Evolutionary conservation across 2,113 vertebrate genomes (phyloP).

Genomic region (Oreochromis spilurus): DNA sequence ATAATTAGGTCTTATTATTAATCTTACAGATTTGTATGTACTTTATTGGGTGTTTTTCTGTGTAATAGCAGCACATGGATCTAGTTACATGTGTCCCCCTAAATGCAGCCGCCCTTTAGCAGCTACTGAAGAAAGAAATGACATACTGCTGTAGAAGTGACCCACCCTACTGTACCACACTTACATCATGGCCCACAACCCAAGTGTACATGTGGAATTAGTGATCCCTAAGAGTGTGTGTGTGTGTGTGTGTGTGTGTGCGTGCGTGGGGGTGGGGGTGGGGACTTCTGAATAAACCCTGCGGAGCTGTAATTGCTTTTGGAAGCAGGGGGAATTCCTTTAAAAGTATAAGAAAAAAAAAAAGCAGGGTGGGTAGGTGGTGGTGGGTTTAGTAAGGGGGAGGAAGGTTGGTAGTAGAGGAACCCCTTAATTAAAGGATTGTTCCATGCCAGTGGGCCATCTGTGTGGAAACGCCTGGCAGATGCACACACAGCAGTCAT

Average conservation of each 20-base stretch:
- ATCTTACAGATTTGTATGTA: not conserved
- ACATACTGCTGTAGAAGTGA: conserved; percentile 1
- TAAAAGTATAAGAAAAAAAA: conserved; percentile 27
- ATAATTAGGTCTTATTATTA: not conserved
- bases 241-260: not conserved
- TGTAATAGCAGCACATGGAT: conserved; percentile 6
- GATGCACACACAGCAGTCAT: conserved; percentile 65
- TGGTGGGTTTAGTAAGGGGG: conserved; percentile 35
- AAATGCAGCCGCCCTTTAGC: not conserved
- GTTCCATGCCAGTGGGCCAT: conserved; percentile 62
- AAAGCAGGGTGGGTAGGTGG: not conserved
- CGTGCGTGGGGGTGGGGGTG: accelerated
- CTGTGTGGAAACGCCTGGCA: conserved; percentile 71
- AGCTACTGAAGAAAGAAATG: conserved; percentile 28
- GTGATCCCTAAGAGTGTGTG: conserved; percentile 13
- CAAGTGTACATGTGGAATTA: conserved; percentile 36
- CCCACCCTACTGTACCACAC: conserved; percentile 25
- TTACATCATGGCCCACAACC: conserved; percentile 52
- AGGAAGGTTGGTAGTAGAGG: conserved; percentile 35
- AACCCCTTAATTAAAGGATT: conserved; percentile 67
- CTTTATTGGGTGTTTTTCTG: not conserved
- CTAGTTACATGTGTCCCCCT: not conserved
- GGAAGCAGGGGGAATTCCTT: conserved; percentile 65
- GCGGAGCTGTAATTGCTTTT: conserved; percentile 56
- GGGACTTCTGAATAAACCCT: conserved; percentile 56